Evolutionary conservation across 2,888 invertebrate species (phyloP).

Genomic region (Chymomyza caudatula): DNA sequence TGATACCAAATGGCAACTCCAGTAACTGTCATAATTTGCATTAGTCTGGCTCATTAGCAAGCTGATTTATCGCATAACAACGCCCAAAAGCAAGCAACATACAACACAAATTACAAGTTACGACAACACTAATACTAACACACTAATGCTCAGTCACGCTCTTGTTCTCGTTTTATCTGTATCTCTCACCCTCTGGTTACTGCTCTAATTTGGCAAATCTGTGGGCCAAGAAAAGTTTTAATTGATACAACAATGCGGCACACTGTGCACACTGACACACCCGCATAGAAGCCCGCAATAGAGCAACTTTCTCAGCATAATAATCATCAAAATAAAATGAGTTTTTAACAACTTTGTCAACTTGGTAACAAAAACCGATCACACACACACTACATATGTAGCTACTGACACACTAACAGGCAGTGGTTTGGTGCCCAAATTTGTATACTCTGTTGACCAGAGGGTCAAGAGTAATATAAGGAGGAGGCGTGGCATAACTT

Average conservation of each 20-base stretch:
- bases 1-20: neutral
- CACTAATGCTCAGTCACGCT: neutral
- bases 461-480: no score
- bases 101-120: slow-evolving; percentile 15
- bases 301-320: neutral
- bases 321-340: slow-evolving; percentile 40
- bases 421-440: no score
- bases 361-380: neutral
- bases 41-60: slow-evolving; percentile 37
- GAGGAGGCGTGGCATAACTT: no score
- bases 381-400: neutral
- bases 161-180: neutral
- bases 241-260: slow-evolving; percentile 40
- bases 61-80: slow-evolving; percentile 36
- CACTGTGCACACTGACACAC: neutral
- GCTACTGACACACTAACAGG: no score
- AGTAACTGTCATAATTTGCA: slow-evolving; percentile 21
- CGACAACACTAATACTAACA: slow-evolving; percentile 11
- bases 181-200: neutral
- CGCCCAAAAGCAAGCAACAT: slow-evolving; percentile 25
- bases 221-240: slow-evolving; percentile 47
- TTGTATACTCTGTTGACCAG: no score
- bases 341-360: slow-evolving; percentile 57
- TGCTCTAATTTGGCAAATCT: neutral
- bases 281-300: neutral